phyloP scores from a whole-genome alignment of 1,140 invertebrate species.

The Heliothis virescens region DNA sequence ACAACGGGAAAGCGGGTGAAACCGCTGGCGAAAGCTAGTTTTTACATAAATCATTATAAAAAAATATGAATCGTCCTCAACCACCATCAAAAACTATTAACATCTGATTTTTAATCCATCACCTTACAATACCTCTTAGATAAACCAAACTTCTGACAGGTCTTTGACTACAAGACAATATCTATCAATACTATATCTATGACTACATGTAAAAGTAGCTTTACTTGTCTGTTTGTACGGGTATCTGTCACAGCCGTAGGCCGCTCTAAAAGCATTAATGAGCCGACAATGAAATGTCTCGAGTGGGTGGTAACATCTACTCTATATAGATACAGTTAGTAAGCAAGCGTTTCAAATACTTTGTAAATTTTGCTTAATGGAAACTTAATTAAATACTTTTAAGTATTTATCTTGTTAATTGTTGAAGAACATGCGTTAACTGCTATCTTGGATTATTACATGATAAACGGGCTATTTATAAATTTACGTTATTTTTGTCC shows the following conservation, averaged over 20 bases:
- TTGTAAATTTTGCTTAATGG: slow-evolving; percentile 15
- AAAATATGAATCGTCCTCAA: too few relatives aligned
- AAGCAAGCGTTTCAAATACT: background rate
- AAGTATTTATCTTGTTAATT: background rate
- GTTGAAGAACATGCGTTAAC: too few relatives aligned
- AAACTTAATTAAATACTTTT: background rate
- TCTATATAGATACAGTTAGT: background rate
- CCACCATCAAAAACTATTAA: too few relatives aligned
- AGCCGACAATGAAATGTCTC: slow-evolving; percentile 42
- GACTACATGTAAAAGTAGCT: background rate
- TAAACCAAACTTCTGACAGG: too few relatives aligned
- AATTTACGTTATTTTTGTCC: too few relatives aligned
- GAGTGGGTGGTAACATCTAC: slow-evolving; percentile 13
- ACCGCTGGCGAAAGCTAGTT: too few relatives aligned
- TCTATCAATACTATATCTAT: background rate
- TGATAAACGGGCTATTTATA: too few relatives aligned
- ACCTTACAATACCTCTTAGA: too few relatives aligned
- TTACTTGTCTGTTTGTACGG: background rate
- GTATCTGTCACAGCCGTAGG: background rate
- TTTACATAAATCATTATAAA: too few relatives aligned
- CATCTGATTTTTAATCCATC: too few relatives aligned
- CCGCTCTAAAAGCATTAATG: slow-evolving; percentile 40
- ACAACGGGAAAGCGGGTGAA: too few relatives aligned
- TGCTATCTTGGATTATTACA: too few relatives aligned
- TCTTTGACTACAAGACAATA: background rate